phyloP scores from a whole-genome alignment of 2,113 vertebrate species.

The Bostrychus sinensis region DNA sequence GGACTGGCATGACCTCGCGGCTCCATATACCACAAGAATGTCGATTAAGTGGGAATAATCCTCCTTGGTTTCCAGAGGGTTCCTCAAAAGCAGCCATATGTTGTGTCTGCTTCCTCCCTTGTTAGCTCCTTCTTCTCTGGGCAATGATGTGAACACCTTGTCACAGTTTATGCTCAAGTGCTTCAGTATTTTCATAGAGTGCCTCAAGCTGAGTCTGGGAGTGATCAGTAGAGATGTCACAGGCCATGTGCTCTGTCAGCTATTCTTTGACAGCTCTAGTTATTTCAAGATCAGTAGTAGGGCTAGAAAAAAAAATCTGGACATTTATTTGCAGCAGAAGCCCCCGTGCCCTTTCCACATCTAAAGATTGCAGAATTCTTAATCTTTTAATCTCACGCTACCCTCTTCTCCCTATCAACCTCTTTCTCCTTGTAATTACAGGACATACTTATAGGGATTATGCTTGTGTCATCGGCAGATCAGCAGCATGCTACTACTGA shows the following conservation, averaged over 20 bases:
- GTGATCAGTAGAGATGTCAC: constrained; percentile 27
- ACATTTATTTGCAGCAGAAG: constrained; percentile 47
- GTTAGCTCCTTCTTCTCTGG: constrained; percentile 11
- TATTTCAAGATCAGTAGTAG: constrained; percentile 20
- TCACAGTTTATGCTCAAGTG: constrained; percentile 64
- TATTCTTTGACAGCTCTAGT: constrained; percentile 49
- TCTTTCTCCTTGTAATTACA: constrained; percentile 69
- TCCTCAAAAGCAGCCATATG: constrained; percentile 49
- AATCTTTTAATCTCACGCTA: constrained; percentile 77
- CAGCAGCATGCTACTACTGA: constrained; percentile 40
- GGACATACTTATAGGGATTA: constrained; percentile 75
- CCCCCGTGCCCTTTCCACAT: constrained; percentile 50
- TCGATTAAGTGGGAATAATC: constrained; percentile 45
- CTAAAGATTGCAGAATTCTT: constrained; percentile 66
- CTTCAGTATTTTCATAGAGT: constrained; percentile 43
- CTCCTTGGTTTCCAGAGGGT: constrained; percentile 31
- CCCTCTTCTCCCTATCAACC: constrained; percentile 44
- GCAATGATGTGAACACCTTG: constrained; percentile 58
- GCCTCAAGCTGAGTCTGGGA: constrained; percentile 50
- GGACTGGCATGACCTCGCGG: constrained; percentile 49
- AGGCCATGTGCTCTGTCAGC: constrained; percentile 3
- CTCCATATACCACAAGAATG: constrained; percentile 53
- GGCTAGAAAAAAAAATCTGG: constrained; percentile 20
- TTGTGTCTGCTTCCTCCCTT: constrained; percentile 46
- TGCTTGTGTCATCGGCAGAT: constrained; percentile 67